Percentiles rank a stretch among this genome's conserved stretches.
Evolutionary conservation across 2,113 vertebrate genomes (phyloP).

Genomic region (Prunella himalayana): DNA sequence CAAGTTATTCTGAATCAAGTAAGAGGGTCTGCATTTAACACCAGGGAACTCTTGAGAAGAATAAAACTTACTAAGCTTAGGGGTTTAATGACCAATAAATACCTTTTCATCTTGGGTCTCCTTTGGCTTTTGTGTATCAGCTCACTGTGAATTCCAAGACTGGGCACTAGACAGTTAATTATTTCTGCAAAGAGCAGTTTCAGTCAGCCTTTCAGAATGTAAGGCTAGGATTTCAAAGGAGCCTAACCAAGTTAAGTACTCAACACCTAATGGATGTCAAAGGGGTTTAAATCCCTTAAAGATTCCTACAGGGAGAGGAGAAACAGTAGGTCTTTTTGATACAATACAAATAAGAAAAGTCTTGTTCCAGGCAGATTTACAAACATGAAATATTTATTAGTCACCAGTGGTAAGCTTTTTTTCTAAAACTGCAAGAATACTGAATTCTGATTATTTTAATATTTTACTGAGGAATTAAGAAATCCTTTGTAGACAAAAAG

Average conservation of each 20-base stretch:
- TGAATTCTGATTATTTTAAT: neutral
- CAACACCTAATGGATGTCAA: neutral
- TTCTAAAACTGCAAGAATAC: neutral
- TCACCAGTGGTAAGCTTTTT: neutral
- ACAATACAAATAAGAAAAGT: neutral
- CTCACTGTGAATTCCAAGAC: neutral
- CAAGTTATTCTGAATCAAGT: neutral
- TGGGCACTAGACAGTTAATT: neutral
- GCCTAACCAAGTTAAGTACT: neutral
- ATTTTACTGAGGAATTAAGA: neutral
- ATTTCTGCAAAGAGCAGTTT: neutral
- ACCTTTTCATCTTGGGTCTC: neutral
- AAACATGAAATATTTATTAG: neutral
- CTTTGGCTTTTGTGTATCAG: neutral
- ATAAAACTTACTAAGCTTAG: neutral
- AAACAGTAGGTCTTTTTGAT: neutral
- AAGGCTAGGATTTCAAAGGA: neutral
- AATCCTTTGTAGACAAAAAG: neutral
- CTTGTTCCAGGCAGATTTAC: neutral
- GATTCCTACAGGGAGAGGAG: neutral
- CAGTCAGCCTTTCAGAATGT: neutral
- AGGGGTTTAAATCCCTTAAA: neutral
- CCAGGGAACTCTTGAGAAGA: neutral
- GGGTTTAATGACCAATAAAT: neutral
- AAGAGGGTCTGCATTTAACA: neutral